These are phyloP conservation scores for Aythya baeri DNA, from an alignment of 2,113 vertebrate genomes.

Conservation along the genomic window DNA sequence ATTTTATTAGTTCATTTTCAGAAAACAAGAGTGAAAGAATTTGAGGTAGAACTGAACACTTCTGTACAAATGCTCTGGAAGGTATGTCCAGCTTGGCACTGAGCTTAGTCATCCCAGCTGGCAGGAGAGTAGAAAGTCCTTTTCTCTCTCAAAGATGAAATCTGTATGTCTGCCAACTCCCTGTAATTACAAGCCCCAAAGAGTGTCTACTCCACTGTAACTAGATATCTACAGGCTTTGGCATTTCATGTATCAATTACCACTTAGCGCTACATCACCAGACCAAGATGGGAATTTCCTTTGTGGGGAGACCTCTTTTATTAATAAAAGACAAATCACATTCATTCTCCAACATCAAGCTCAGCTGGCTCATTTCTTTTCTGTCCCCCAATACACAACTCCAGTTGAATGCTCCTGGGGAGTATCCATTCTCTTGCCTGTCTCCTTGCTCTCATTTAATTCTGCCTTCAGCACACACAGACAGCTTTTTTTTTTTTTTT, in stretches of 20 bases:
- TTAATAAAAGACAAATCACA: slow-evolving; percentile 38
- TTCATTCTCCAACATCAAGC: slow-evolving; percentile 1
- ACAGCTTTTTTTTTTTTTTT: background rate
- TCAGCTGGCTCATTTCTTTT: slow-evolving; percentile 26
- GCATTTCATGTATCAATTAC: slow-evolving; percentile 49
- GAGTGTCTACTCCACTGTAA: slow-evolving; percentile 29
- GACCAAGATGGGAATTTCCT: slow-evolving; percentile 55
- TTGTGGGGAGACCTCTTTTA: slow-evolving; percentile 42
- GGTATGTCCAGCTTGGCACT: slow-evolving; percentile 10
- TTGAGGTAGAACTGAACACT: background rate
- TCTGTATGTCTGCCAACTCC: slow-evolving; percentile 43
- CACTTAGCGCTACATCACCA: slow-evolving; percentile 24
- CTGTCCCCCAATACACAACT: background rate
- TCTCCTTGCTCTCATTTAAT: background rate
- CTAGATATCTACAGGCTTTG: slow-evolving; percentile 10
- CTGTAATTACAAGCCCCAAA: slow-evolving; percentile 51
- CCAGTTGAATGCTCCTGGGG: background rate
- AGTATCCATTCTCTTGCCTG: slow-evolving; percentile 11
- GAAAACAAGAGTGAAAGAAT: background rate
- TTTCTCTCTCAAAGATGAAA: slow-evolving; percentile 48
- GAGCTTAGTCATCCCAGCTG: background rate
- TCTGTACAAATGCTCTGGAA: slow-evolving; percentile 28
- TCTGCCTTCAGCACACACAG: background rate
- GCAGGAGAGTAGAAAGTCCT: slow-evolving; percentile 41
- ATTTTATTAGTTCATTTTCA: slow-evolving; percentile 34